phyloP scores from a whole-genome alignment of 2,113 vertebrate species.

The Atlantisia rogersi region DNA sequence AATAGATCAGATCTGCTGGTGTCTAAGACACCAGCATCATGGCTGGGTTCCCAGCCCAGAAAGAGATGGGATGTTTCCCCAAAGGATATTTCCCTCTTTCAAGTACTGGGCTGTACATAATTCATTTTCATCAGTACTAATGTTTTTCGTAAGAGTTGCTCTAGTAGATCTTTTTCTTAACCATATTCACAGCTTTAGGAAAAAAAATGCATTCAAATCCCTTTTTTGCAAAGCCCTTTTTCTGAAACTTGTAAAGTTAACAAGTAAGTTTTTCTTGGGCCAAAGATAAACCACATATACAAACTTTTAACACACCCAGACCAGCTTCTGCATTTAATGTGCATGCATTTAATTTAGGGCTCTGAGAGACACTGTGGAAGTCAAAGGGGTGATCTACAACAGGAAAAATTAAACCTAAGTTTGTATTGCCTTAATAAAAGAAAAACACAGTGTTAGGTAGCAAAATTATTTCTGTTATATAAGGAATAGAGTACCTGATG shows the following conservation, averaged over 20 bases:
- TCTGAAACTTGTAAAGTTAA: background rate
- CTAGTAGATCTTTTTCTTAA: background rate
- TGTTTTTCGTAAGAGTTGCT: background rate
- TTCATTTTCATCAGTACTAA: background rate
- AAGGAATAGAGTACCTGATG: background rate
- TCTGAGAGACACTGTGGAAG: background rate
- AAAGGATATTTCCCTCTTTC: background rate
- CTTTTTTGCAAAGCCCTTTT: background rate
- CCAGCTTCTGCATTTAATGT: background rate
- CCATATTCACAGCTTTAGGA: background rate
- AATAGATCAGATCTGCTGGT: background rate
- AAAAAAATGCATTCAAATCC: background rate
- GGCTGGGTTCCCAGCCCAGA: background rate
- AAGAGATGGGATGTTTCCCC: background rate
- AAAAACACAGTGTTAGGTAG: background rate
- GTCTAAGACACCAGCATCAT: background rate
- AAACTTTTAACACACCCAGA: background rate
- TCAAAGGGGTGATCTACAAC: background rate
- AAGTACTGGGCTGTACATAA: accelerated
- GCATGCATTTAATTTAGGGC: background rate
- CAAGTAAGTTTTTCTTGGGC: background rate
- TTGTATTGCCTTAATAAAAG: background rate
- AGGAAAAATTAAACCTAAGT: background rate
- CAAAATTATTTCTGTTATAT: background rate
- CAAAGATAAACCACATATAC: background rate